Evolutionary conservation across 2,888 invertebrate genomes (phyloP), one percentile per base, ranked within the genome.

Genomic region (Nemurella pictetii): DNA sequence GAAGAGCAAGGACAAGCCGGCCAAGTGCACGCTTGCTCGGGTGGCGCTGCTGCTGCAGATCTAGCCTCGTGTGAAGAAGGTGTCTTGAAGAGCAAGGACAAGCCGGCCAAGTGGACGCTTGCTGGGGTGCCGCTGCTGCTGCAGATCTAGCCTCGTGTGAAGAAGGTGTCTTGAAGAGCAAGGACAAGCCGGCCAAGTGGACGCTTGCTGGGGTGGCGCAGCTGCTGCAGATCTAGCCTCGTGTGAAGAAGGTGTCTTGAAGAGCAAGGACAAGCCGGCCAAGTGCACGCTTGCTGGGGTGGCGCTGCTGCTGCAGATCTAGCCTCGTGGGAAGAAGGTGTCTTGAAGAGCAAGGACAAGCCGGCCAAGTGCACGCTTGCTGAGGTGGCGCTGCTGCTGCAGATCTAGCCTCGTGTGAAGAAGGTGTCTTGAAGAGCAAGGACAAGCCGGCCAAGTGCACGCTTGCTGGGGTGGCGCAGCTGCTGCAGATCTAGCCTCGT

Each of bases 211-310:
- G 99, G 0, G 55, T 55, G 55, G 55, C 55, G 55, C 55, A 12
- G 9, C 15, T 55, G 55, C 55, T 55, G 55, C 55, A 55, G 55
- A 55, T 55, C 55, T 55, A 55, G n/a, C n/a, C n/a, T n/a, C n/a
- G n/a, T n/a, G n/a, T n/a, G n/a, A n/a, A n/a, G n/a, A n/a, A n/a
- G n/a, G 55, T 9, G 55, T 55, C 91, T 91, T 99, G 85, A 97
- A 98, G 91, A 96, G 97, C 30, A 98, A 98, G 90, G 98, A 98
- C 89, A 98, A 98, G 89, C 95, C 98, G 0, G 94, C 97, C 73
- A 98, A 97, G 91, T 99, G 99, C 98, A 96, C 97, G 0, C 90
- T 99, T 84, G 98, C 98, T 9, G 99, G 99, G 0, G 98, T 98
- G 0, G 97, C 98, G 2, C 91, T 99, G 77, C 91, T 99, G 36